Evolutionary conservation across 2,888 invertebrate genomes (phyloP), one percentile per base, ranked within the genome.

Genomic region (Parnassius mnemosyne): DNA sequence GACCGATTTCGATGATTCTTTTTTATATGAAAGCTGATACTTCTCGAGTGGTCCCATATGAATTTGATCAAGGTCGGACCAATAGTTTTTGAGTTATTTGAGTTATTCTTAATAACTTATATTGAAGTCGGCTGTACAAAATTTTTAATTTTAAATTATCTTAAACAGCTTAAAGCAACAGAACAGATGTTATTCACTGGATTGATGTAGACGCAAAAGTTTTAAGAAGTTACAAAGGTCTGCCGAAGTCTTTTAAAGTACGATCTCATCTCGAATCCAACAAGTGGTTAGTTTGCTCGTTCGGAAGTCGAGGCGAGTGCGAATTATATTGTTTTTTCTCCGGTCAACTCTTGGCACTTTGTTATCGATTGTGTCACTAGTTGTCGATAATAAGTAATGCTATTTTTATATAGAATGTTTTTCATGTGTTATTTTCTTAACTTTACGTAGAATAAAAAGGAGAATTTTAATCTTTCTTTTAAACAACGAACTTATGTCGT

Each of bases 211-310:
- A 44, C 46, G 49, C 56, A 53, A 60, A 64, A 60, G 53, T 60
- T 60, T 57, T 25, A 64, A 60, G 56, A 53, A 56, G 52, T 41
- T 57, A 51, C 59, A 43, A 46, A 49, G 34, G 49, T 64, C 64
- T 60, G 67, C 65, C 66, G 67, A 64, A 66, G 64, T 54, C 65
- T 66, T 60, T 59, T 53, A 57, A 67, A 61, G 57, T 65, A 60
- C 60, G 53, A 66, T 63, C 61, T 25, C 62, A 57, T 47, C 54
- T 60, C n/a, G 58, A 65, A 61, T 65, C 62, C 66, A 67, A 72
- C 72, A 72, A 69, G 69, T 71, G 68, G 65, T 54, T 60, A 62
- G 52, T 25, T 61, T 60, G 62, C 63, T 59, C 59, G 64, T 63
- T 62, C 60, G 46, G 46, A 56, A 34, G 11, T 52, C 52, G 58